Evolutionary conservation across 1,140 invertebrate genomes (phyloP).

Genomic region (Anagrus nilaparvatae): DNA sequence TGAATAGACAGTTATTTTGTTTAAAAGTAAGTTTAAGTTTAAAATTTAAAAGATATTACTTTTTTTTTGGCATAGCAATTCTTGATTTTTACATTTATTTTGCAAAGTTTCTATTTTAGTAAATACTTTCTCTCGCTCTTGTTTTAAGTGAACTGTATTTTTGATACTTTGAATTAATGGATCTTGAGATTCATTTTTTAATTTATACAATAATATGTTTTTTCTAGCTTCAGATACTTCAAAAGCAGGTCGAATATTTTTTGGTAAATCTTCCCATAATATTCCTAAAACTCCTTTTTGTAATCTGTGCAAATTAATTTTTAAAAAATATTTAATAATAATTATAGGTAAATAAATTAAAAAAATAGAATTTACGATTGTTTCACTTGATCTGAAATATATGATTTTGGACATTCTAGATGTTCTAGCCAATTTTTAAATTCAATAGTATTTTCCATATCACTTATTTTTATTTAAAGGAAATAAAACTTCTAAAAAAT

Average conservation of each 20-base stretch:
- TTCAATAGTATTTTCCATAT: conserved; percentile 9
- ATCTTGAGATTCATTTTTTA: conserved; percentile 22
- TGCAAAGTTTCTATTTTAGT: conserved; percentile 24
- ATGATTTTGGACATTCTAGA: conserved; percentile 10
- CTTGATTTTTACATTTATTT: conserved; percentile 25
- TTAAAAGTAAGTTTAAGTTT: conserved; percentile 4
- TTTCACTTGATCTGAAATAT: conserved; percentile 4
- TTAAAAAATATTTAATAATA: conserved; percentile 4
- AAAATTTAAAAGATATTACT: too few species aligned
- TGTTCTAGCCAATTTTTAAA: conserved; percentile 11
- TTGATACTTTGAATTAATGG: conserved; percentile 22
- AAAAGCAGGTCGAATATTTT: conserved; percentile 17
- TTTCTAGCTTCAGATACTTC: conserved; percentile 28
- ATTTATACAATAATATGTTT: conserved; percentile 31
- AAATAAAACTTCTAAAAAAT: too few species aligned
- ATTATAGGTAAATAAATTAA: neutral
- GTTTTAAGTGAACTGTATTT: conserved; percentile 21
- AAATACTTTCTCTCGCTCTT: conserved; percentile 18
- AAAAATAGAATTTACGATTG: conserved; percentile 3
- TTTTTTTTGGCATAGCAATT: conserved; percentile 27
- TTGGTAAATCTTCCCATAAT: conserved; percentile 31
- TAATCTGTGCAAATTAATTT: conserved; percentile 21
- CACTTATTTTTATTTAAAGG: too few species aligned
- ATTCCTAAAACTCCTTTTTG: conserved; percentile 25
- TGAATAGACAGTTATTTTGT: neutral